Base-by-base conservation (phyloP, 2,888 invertebrate genomes). In the Philereme transversata region DNA sequence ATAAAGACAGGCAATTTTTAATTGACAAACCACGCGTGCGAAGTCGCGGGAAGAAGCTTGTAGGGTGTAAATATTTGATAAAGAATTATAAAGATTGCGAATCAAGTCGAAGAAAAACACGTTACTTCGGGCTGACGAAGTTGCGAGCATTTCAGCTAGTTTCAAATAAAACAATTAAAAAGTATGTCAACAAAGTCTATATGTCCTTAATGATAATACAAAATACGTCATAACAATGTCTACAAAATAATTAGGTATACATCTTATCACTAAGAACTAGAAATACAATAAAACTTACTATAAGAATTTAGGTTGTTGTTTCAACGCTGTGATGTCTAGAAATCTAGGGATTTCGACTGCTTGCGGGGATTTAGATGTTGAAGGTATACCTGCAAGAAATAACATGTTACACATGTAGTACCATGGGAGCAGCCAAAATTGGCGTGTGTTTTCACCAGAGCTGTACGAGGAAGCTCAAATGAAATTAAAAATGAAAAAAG, bases 291-390 rank as follows among this genome's bases (percentile, higher is more conserved):
- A 61, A 51, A 60, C 64, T 47, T 58, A 65, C 60, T 75, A 90
- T 73, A 95, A 86, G 62, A 95, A 88, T 84, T 96, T 95, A 0
- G 95, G 94, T 81, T 95, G 95, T 72, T 94, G 94, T 78, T 95
- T 95, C 53, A 96, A 86, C 50, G 94, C 94, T 47, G 95, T 95
- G 64, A 95, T 94, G 78, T 96, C 95, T 71, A 96, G 82, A 80
- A 95, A 94, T 80, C 93, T 94, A 41, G 93, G 93, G 45, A 93
- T 87, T 58, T 88, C 83, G 60, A 66, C 79, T 51, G 75, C 60
- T 11, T 75, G 71, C 2, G 72, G 72, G 0, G 76, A 72, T 61
- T 69, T 77, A 7, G 81, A 67, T 8, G 74, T 38, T 0, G 64
- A 47, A 34, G 74, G 69, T 22, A 68, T 47, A 69, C 81, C 90